Evolutionary conservation across 2,797 vertebrate species (phyloP), one percentile per base, ranked within the genome.

Genomic region (Zonotrichia albicollis): DNA sequence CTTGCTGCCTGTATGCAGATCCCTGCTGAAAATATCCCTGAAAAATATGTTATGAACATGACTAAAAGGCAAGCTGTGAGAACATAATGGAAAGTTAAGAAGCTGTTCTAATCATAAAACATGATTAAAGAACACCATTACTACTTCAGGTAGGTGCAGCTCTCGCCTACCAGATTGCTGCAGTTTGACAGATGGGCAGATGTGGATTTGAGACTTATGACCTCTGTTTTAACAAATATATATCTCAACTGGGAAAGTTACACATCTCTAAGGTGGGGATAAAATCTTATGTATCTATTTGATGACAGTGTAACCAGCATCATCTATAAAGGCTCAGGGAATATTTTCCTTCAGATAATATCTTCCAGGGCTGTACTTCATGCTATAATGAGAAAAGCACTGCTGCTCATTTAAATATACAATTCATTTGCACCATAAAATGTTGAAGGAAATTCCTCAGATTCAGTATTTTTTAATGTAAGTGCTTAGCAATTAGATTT

Each of bases 21-120:
- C 96, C 58, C 78, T 79, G 64, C 98, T 97, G 85, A 97, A 95
- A 84, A 98, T 85, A 92, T 96, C 96, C 67, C 90, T 90, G 87
- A 96, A 96, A 77, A 97, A 96, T 29, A 67, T 95, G 83, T 97
- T 98, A 73, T 1, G 10, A 68, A 81, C 54, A 77, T 46, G 26
- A 80, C 72, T 65, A 71, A 61, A 84, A 89, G 57, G 87, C 66
- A 58, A 48, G 70, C 36, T 46, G 61, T 87, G 65, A 92, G 73
- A 94, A 89, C 83, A 70, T 25, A 40, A 8, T 32, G 22, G n/a
- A 72, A 94, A 93, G 78, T 32, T 38, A 89, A 62, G 58, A 90
- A 75, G 29, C 46, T 90, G 64, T 60, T 84, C 12, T 71, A 68
- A 82, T 71, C 38, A 61, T 46, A 77, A 72, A 93, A 61, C n/a